Conservation (phyloP, 2,113 vertebrate species). For the Oxyruncus cristatus region DNA sequence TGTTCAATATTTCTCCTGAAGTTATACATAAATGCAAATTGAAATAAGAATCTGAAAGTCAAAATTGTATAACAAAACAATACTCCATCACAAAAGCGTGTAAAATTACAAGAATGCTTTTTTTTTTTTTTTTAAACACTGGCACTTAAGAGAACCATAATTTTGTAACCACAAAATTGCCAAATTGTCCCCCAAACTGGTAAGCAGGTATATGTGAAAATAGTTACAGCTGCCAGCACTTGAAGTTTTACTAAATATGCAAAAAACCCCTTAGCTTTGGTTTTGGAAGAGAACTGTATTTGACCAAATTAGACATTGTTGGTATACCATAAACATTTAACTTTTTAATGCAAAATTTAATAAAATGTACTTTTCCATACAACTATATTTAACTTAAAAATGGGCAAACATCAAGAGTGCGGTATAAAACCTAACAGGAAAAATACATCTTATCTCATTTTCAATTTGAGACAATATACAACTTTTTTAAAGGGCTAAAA, state of each 20-base stretch:
- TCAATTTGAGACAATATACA: slow-evolving; percentile 75
- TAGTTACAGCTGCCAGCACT: slow-evolving; percentile 70
- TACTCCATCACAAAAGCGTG: slow-evolving; percentile 81
- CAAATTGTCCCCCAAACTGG: slow-evolving; percentile 76
- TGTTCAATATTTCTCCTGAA: slow-evolving; percentile 81
- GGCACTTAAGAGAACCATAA: slow-evolving; percentile 79
- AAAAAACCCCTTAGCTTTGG: slow-evolving; percentile 67
- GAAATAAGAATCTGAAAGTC: slow-evolving; percentile 81
- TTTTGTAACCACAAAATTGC: slow-evolving; percentile 76
- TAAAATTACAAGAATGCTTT: slow-evolving; percentile 82
- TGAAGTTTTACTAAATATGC: slow-evolving; percentile 67
- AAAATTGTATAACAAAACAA: slow-evolving; percentile 83
- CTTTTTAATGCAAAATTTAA: slow-evolving; percentile 71
- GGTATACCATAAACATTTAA: slow-evolving; percentile 67
- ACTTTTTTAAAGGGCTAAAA: slow-evolving; percentile 74
- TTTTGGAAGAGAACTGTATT: slow-evolving; percentile 71
- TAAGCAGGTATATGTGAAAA: slow-evolving; percentile 75
- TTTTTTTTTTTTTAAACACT: slow-evolving; percentile 73
- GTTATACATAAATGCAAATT: slow-evolving; percentile 82
- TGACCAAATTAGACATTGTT: slow-evolving; percentile 70
- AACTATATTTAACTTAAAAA: slow-evolving; percentile 70
- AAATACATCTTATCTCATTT: slow-evolving; percentile 74
- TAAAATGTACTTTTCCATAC: slow-evolving; percentile 65
- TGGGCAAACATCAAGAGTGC: slow-evolving; percentile 68
- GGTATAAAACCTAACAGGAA: slow-evolving; percentile 74